Evolutionary conservation across 2,797 vertebrate genomes (phyloP).

Genomic region (Anguilla pacifica): DNA sequence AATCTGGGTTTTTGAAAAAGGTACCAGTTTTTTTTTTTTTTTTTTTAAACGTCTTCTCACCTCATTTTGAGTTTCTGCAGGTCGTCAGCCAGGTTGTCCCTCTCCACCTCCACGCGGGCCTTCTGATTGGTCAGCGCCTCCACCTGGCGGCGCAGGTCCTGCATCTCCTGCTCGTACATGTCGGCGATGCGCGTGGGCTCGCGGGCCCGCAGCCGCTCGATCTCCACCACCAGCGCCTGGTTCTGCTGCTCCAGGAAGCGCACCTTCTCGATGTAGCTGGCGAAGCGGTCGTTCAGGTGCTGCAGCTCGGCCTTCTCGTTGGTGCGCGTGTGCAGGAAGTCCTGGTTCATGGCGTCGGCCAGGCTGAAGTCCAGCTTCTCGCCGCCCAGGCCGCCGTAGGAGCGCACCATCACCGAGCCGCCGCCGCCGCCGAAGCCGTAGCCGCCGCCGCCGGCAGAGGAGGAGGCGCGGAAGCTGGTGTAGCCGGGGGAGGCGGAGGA

Average conservation of each 20-base stretch:
- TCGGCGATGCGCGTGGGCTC: constrained; percentile 90
- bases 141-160: constrained; percentile 90
- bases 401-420: constrained; percentile 54
- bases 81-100: constrained; percentile 93
- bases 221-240: constrained; percentile 84
- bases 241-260: constrained; percentile 90
- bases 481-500: constrained; percentile 61
- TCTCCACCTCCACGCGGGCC: constrained; percentile 89
- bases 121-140: constrained; percentile 87
- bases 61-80: constrained; percentile 92
- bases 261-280: constrained; percentile 89
- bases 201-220: constrained; percentile 86
- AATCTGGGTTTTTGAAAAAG: constrained; percentile 69
- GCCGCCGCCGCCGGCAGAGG: constrained; percentile 25
- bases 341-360: constrained; percentile 95
- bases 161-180: constrained; percentile 94
- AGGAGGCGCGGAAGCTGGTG: constrained; percentile 74
- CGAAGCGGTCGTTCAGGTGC: constrained; percentile 89
- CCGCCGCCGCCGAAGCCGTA: background rate
- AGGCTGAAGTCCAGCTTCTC: constrained; percentile 97
- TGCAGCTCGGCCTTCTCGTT: constrained; percentile 98
- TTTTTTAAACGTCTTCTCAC: constrained; percentile 63
- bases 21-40: background rate
- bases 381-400: constrained; percentile 71
- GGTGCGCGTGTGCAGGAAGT: constrained; percentile 96